These are phyloP conservation scores for Acleris cristana DNA, from an alignment of 2,888 invertebrate genomes.

Conservation along the genomic window DNA sequence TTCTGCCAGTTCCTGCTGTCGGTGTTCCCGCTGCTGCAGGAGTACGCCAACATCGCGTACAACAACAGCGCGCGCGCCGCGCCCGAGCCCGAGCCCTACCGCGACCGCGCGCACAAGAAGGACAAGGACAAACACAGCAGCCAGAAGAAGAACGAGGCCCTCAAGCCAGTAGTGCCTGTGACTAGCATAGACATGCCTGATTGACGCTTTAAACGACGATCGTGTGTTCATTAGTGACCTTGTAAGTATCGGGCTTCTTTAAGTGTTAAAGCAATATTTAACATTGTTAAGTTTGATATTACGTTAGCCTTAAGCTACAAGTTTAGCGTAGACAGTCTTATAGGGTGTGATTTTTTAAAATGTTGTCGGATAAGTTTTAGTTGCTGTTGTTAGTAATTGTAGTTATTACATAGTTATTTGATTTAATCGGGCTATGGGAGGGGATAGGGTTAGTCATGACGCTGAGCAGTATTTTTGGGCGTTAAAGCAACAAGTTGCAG, in stretches of 20 bases:
- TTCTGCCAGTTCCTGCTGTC: slow-evolving; percentile 98
- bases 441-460: slow-evolving; percentile 16
- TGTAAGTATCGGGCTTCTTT: slow-evolving; percentile 59
- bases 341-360: slow-evolving; percentile 36
- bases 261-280: slow-evolving; percentile 66
- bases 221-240: slow-evolving; percentile 72
- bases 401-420: not conserved
- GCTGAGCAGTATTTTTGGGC: slow-evolving; percentile 12
- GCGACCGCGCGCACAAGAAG: slow-evolving; percentile 75
- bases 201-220: slow-evolving; percentile 75
- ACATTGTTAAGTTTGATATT: slow-evolving; percentile 74
- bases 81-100: slow-evolving; percentile 73
- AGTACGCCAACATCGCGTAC: slow-evolving; percentile 99
- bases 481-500: slow-evolving; percentile 3
- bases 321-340: slow-evolving; percentile 39
- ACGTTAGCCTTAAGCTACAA: slow-evolving; percentile 53
- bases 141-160: slow-evolving; percentile 89
- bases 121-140: slow-evolving; percentile 86
- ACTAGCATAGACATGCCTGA: slow-evolving; percentile 96
- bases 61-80: slow-evolving; percentile 84
- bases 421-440: slow-evolving; percentile 24
- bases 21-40: slow-evolving; percentile 96
- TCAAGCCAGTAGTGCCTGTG: slow-evolving; percentile 94
- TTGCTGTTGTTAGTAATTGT: slow-evolving; percentile 35
- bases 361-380: slow-evolving; percentile 24